Percentiles rank a stretch among this genome's conserved stretches.
These are phyloP conservation scores for Drosophila eohydei DNA, from an alignment of 2,888 invertebrate species.

Conservation along the genomic window DNA sequence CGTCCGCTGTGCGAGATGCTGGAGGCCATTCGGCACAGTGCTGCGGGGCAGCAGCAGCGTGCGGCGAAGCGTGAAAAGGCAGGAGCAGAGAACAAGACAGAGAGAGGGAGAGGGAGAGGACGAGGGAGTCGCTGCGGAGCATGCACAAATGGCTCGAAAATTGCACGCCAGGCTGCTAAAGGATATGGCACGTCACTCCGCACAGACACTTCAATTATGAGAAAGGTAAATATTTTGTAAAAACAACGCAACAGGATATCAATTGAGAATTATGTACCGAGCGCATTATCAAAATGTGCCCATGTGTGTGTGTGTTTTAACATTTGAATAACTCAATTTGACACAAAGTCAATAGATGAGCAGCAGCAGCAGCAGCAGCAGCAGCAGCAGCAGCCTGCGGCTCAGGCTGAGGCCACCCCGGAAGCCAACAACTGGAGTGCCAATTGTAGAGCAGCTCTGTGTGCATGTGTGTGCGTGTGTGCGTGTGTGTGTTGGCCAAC, in stretches of 20 bases:
- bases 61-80: slow-evolving; percentile 69
- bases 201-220: slow-evolving; percentile 80
- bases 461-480: slow-evolving; percentile 1
- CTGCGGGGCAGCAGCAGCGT: slow-evolving; percentile 38
- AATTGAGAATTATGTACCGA: slow-evolving; percentile 77
- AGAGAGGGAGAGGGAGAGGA: slow-evolving; percentile 1
- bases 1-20: slow-evolving; percentile 56
- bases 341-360: slow-evolving; percentile 81
- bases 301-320: slow-evolving; percentile 59
- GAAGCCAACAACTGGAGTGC: slow-evolving; percentile 71
- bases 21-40: slow-evolving; percentile 50
- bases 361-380: slow-evolving; percentile 29
- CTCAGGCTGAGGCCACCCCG: slow-evolving; percentile 69
- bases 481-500: slow-evolving; percentile 32
- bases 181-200: slow-evolving; percentile 53
- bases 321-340: slow-evolving; percentile 79
- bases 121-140: slow-evolving; percentile 8
- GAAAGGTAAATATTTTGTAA: slow-evolving; percentile 83
- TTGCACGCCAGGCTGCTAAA: slow-evolving; percentile 60
- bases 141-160: slow-evolving; percentile 74
- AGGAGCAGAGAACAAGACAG: slow-evolving; percentile 19
- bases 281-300: slow-evolving; percentile 75
- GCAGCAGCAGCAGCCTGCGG: slow-evolving; percentile 27
- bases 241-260: slow-evolving; percentile 84
- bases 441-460: slow-evolving; percentile 27